These are phyloP conservation scores for Cyprinus carpio DNA, from an alignment of 2,113 vertebrate species.

Conservation along the genomic window DNA sequence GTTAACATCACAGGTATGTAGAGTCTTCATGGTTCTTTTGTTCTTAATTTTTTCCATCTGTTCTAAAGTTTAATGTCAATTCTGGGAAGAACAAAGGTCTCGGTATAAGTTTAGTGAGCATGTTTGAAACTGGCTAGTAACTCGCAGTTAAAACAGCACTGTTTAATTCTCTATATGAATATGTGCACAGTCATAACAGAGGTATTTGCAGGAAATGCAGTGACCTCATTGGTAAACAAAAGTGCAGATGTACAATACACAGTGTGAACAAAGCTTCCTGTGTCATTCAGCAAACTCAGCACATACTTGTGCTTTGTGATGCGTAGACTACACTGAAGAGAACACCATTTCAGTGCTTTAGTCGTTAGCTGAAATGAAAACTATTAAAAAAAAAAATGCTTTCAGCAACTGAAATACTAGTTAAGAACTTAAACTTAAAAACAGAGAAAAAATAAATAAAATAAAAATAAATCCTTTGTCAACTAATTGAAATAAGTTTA, in stretches of 20 bases:
- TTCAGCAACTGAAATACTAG: too few species aligned
- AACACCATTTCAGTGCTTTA: neutral
- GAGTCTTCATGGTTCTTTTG: neutral
- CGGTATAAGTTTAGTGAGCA: neutral
- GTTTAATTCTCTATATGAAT: neutral
- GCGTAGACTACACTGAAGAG: neutral
- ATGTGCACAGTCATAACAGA: neutral
- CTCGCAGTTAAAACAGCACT: neutral
- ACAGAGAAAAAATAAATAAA: neutral
- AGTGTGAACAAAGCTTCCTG: neutral
- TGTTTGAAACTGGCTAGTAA: neutral
- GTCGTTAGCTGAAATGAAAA: neutral
- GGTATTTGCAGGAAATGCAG: neutral
- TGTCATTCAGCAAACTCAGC: slow-evolving; percentile 19
- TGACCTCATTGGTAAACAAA: neutral
- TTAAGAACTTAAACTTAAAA: neutral
- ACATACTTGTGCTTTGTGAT: slow-evolving; percentile 27
- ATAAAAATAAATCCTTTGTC: too few species aligned
- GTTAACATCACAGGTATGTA: slow-evolving; percentile 63
- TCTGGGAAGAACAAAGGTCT: neutral
- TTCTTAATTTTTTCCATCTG: neutral
- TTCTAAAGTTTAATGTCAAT: neutral
- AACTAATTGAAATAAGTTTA: too few species aligned
- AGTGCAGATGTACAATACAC: neutral
- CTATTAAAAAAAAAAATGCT: too few species aligned